Evolutionary conservation across 2,888 invertebrate species (phyloP), one percentile per base, ranked within the genome.

Genomic region (Chrysolina oricalcia): DNA sequence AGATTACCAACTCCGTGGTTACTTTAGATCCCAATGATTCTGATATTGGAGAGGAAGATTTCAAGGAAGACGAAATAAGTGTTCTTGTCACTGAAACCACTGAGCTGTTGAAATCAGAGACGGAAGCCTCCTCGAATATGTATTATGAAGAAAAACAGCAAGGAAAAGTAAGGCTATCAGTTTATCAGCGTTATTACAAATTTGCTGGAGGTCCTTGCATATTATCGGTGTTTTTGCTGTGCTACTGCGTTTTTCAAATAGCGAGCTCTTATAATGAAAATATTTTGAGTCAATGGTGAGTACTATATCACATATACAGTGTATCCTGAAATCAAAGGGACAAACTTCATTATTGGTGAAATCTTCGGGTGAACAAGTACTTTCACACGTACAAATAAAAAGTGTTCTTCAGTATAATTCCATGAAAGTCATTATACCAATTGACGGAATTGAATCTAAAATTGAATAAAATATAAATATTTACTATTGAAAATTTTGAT

Each of bases 1-100:
- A 81, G 41, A 82, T 81, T 46, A 82, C 79, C 21, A 82, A 83
- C 71, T 83, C 80, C 72, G 83, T 83, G 21, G 63, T 72, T 11
- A 73, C 76, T 21, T 68, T 64, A 40, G 63, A 76, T 43, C 73
- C 78, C 15, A 75, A 72, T 27, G 70, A 73, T 53, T 21, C 21
- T 13, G 11, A 53, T 2, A 10, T 17, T 50, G 17, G 15, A 6
- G 50, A 50, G 2, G 17, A 50, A 13, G 50, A 50, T 50, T 1
- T 17, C n/a, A 19, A 21, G 11, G 53, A 59, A 19, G 17, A 53
- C 0, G 11, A 21, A 19, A 43, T 43, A 27, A 6, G 15, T 48
- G n/a, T 48, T 53, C 53, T 19, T 19, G 19, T n/a, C 5, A n/a
- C 23, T 1, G 59, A 59, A 59, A 59, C 23, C 1, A 27, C 59